Evolutionary conservation across 2,113 vertebrate species (phyloP).

Genomic region (Hemibagrus wyckioides): DNA sequence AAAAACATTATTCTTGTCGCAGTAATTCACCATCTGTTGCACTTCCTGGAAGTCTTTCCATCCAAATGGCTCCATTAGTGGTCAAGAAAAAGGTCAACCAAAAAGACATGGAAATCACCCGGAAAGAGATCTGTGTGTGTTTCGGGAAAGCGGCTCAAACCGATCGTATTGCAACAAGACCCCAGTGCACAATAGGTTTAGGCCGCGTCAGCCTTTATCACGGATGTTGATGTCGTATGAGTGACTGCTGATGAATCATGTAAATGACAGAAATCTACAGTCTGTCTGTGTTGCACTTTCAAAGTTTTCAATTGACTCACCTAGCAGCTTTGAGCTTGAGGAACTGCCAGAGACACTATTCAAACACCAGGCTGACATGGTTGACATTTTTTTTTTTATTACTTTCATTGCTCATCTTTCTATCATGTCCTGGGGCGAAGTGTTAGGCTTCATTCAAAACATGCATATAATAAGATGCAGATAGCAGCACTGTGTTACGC

Average conservation of each 20-base stretch:
- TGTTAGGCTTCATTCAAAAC: not conserved
- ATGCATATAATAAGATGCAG: not conserved
- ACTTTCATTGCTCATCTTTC: too few species aligned
- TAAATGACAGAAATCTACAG: not conserved
- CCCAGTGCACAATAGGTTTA: not conserved
- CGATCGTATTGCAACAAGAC: not conserved
- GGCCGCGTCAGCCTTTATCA: not conserved
- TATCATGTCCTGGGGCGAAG: not conserved
- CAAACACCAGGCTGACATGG: not conserved
- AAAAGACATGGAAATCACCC: not conserved
- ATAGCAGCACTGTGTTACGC: not conserved
- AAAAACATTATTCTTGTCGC: not conserved
- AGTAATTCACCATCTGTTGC: not conserved
- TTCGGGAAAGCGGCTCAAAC: not conserved
- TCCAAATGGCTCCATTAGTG: not conserved
- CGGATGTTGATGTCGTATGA: not conserved
- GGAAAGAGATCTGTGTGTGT: not conserved
- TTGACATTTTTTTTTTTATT: not conserved
- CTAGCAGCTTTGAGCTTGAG: not conserved
- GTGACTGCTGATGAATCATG: not conserved
- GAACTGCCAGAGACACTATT: not conserved
- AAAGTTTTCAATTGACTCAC: constrained; percentile 8
- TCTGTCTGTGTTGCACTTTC: not conserved
- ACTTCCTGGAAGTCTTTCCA: not conserved
- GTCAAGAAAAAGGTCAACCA: not conserved